Evolutionary conservation across 2,888 invertebrate species (phyloP), one percentile per base, ranked within the genome.

Genomic region (Scaptodrosophila latifasciaeformis): DNA sequence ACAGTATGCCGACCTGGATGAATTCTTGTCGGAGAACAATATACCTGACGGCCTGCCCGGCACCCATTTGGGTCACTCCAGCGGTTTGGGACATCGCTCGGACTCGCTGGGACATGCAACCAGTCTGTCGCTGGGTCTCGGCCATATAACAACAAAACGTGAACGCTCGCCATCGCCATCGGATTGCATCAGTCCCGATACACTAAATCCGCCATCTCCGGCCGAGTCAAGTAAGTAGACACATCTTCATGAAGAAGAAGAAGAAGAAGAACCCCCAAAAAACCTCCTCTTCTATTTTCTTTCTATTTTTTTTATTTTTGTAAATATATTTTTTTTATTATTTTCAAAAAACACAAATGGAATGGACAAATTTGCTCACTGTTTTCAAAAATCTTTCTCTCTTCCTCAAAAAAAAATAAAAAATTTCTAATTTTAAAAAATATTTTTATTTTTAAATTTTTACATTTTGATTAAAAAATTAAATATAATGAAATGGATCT

Each of bases 1-100:
- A 34, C 90, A 96, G 94, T 97, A 96, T 88, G 96, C 97, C 89
- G 97, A 97, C 89, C 89, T 97, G 89, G 97, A 97, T 88, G 97
- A 97, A 89, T 97, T 97, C 89, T 91, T 97, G 84, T 95, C 94
- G 84, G 97, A 97, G 88, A 97, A 96, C 87, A 96, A 95, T 80
- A 95, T 96, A 88, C 95, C 95, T 67, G 95, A 95, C 85, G 91
- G 91, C 65, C 89, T 91, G 75, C 89, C 91, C 47, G 89, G 88
- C 61, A 88, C 87, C 86, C 91, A 89, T 71, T 85, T 87, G 82
- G 86, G 86, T 50, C 87, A 87, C 75, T 80, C 86, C 48, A 79
- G 86, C 55, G 83, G 86, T 51, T 75, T 87, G 63, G 86, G 86
- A 30, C 86, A 86, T 79, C 85, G 87, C 55, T 86, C 86, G 65